Conservation (phyloP, 2,888 invertebrate genomes). For the Eledona agricola region DNA sequence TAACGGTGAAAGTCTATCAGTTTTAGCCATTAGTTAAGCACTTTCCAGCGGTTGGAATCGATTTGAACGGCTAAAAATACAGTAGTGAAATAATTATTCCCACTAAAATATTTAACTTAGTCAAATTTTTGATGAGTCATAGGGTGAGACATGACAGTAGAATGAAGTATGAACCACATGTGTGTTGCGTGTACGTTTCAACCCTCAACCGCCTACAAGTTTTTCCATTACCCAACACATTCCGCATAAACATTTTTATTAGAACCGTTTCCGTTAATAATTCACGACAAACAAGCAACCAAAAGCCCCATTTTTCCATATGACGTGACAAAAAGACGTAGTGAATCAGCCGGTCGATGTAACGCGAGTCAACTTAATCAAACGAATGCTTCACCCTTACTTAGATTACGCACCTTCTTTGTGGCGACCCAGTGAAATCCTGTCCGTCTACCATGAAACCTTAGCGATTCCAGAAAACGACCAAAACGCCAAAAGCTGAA, state of each 20-base stretch:
- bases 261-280: constrained; percentile 15
- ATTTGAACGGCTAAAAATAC: too few relatives aligned
- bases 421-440: constrained; percentile 23
- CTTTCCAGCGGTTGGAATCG: too few relatives aligned
- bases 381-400: constrained; percentile 25
- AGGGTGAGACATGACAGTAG: constrained; percentile 19
- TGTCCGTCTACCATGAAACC: constrained; percentile 20
- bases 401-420: constrained; percentile 21
- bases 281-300: not conserved
- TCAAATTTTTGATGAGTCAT: constrained; percentile 28
- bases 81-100: too few relatives aligned
- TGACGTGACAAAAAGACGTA: constrained; percentile 19
- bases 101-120: constrained; percentile 10
- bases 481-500: not conserved
- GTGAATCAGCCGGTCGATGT: constrained; percentile 23
- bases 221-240: constrained; percentile 26
- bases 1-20: too few relatives aligned
- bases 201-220: constrained; percentile 22
- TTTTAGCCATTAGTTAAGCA: too few relatives aligned
- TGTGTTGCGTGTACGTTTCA: constrained; percentile 26
- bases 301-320: constrained; percentile 4
- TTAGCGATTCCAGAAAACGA: constrained; percentile 4
- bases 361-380: constrained; percentile 31
- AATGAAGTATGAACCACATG: constrained; percentile 30
- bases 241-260: constrained; percentile 23